Evolutionary conservation across 2,888 invertebrate genomes (phyloP), one percentile per base, ranked within the genome.

Genomic region (Belgica antarctica): DNA sequence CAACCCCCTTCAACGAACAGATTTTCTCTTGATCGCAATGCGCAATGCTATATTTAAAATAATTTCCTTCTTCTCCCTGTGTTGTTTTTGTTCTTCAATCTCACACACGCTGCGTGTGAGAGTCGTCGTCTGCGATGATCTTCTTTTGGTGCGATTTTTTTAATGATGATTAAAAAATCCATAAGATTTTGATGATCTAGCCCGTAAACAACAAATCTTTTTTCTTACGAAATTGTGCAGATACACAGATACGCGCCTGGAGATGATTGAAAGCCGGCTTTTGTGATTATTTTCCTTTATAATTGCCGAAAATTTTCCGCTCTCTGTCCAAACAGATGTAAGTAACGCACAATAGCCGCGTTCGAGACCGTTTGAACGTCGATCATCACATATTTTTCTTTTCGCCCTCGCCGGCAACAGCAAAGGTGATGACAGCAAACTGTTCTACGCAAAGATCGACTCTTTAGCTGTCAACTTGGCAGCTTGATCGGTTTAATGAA

Each of bases 1-100:
- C 66, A 65, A 65, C 66, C 68, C 68, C 68, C 68, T 27, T 66
- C 27, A n/a, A 66, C 65, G 65, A 68, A 68, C 57, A 68, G 47
- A 68, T 57, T 66, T 17, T 65, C 31, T 25, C 22, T 65, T 46
- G n/a, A n/a, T n/a, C n/a, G n/a, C n/a, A n/a, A n/a, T n/a, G n/a
- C n/a, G n/a, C n/a, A n/a, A n/a, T 46, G 52, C 68, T 68, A 68
- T 57, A 68, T 57, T 68, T 68, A 68, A 46, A 63, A 41, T 41
- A 10, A 28, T 66, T 22, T 66, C 17, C 12, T 57, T 68, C 34
- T 46, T 52, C 31, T 52, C 19, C 15, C 31, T 36, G 10, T 12
- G 3, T 62, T 19, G 12, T 36, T 65, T 17, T 15, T 57, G 46
- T 47, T 25, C 2, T 46, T 68, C 24, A 52, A n/a, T 68, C 68